Evolutionary conservation across 1,140 invertebrate genomes (phyloP).

Genomic region (Tetramorium simillimum): DNA sequence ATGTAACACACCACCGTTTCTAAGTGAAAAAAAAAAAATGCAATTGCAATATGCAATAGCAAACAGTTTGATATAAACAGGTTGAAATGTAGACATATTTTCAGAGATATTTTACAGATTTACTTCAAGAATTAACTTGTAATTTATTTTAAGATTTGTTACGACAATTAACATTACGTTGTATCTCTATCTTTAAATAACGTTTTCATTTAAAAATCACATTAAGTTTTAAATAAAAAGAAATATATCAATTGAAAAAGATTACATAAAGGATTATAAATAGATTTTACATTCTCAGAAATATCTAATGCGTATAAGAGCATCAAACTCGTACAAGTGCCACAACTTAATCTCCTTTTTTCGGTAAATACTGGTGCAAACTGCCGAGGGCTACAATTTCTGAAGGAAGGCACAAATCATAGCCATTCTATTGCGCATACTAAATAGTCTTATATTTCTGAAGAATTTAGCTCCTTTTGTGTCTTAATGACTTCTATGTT

Average conservation of each 20-base stretch:
- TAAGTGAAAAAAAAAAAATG: neutral
- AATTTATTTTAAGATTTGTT: slow-evolving; percentile 9
- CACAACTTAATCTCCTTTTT: neutral
- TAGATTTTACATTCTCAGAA: slow-evolving; percentile 35
- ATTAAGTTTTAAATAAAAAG: slow-evolving; percentile 72
- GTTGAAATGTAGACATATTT: neutral
- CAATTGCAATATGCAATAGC: neutral
- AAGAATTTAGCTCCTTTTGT: slow-evolving; percentile 53
- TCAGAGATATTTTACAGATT: neutral
- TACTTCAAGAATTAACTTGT: slow-evolving; percentile 11
- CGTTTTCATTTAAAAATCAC: slow-evolving; percentile 53
- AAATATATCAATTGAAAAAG: slow-evolving; percentile 75
- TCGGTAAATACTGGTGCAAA: slow-evolving; percentile 41
- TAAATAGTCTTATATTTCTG: slow-evolving; percentile 50
- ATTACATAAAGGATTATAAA: slow-evolving; percentile 75
- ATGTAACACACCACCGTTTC: neutral
- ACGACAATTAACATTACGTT: slow-evolving; percentile 59
- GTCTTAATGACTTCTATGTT: slow-evolving; percentile 52
- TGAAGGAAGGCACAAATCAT: slow-evolving; percentile 70
- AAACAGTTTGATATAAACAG: neutral
- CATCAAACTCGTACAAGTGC: slow-evolving; percentile 1
- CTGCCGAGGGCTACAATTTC: slow-evolving; percentile 25
- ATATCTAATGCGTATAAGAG: slow-evolving; percentile 15
- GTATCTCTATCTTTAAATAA: slow-evolving; percentile 72
- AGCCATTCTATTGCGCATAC: slow-evolving; percentile 64